Conservation (phyloP, 2,113 vertebrate species). For the Elachura formosa region DNA sequence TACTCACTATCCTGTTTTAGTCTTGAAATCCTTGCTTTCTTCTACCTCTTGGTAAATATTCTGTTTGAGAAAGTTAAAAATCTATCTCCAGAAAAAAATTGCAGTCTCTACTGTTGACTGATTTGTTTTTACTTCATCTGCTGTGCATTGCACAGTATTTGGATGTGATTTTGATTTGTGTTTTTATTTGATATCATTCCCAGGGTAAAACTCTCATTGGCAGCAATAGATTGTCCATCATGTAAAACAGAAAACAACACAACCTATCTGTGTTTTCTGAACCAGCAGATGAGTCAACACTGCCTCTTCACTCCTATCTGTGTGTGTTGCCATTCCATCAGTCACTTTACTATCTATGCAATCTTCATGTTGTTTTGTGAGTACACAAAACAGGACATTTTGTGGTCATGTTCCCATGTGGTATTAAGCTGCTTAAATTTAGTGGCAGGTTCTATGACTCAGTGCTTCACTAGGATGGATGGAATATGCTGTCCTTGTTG, state of each 20-base stretch:
- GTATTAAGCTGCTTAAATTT: neutral
- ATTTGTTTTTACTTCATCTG: neutral
- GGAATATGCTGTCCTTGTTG: neutral
- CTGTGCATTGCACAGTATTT: neutral
- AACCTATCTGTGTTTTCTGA: neutral
- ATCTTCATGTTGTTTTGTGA: neutral
- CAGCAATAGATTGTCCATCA: neutral
- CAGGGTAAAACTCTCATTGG: neutral
- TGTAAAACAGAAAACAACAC: neutral
- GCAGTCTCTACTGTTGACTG: neutral
- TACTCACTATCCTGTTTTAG: neutral
- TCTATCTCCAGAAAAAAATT: neutral
- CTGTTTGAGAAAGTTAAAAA: neutral
- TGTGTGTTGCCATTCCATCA: neutral
- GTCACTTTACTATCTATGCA: neutral
- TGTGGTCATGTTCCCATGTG: neutral
- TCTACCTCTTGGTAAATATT: neutral
- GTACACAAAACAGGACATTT: neutral
- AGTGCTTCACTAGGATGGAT: neutral
- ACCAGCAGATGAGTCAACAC: neutral
- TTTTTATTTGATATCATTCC: neutral
- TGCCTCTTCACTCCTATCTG: neutral
- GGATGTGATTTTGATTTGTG: neutral
- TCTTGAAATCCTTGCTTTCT: neutral
- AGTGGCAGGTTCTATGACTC: neutral